phyloP scores from a whole-genome alignment of 2,113 vertebrate species.

The Argyrosomus japonicus region DNA sequence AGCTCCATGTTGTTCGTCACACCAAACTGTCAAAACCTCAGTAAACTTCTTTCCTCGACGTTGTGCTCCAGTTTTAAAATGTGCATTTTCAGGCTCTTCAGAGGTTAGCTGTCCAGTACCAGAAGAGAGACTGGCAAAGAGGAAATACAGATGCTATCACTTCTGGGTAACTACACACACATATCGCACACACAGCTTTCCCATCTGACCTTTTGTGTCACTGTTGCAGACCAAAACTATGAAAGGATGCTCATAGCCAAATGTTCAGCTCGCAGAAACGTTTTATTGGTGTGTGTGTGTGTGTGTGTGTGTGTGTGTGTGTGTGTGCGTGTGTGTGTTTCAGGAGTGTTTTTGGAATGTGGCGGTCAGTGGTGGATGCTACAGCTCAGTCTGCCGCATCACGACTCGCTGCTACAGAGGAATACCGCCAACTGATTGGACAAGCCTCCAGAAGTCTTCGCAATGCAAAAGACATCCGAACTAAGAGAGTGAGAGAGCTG shows the following conservation, averaged over 20 bases:
- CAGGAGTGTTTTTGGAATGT: slow-evolving; percentile 87
- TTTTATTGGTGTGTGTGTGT: background rate
- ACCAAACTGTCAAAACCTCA: background rate
- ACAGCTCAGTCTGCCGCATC: slow-evolving; percentile 81
- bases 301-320: background rate
- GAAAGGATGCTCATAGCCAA: too few species aligned
- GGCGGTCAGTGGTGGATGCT: slow-evolving; percentile 89
- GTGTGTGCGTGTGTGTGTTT: background rate
- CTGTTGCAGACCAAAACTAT: too few species aligned
- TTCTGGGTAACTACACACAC: slow-evolving; percentile 61
- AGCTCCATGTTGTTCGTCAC: background rate
- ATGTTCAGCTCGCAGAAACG: too few species aligned
- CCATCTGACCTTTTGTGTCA: background rate
- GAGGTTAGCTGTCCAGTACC: slow-evolving; percentile 88
- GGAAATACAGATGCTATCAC: slow-evolving; percentile 78
- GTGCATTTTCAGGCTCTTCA: slow-evolving; percentile 86
- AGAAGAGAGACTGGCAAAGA: slow-evolving; percentile 91
- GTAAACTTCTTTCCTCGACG: background rate
- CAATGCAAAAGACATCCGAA: slow-evolving; percentile 86
- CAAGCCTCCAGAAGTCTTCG: slow-evolving; percentile 82
- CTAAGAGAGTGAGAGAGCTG: slow-evolving; percentile 85
- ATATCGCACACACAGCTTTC: background rate
- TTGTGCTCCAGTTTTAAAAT: background rate
- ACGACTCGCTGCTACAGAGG: slow-evolving; percentile 83
- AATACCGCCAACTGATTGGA: slow-evolving; percentile 81